Base-by-base conservation (phyloP, 1,140 invertebrate genomes). In the Cyclargus thomasi region DNA sequence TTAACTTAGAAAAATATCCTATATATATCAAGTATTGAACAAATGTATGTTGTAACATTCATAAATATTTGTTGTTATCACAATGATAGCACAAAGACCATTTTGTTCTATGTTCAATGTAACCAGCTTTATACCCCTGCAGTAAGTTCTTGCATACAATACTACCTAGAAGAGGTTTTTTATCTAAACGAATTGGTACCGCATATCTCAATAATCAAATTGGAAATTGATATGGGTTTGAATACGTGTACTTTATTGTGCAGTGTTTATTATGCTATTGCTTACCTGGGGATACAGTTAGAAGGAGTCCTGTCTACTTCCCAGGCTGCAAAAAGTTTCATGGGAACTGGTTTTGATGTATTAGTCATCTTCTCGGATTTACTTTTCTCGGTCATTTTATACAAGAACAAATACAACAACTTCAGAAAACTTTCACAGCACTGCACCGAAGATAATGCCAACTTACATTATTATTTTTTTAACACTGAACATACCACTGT, bases 281-380 rank as follows among this genome's bases (percentile, higher is more conserved):
- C 55, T 68, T 93, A 98, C 97, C 97, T 97, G 86, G 97, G 97
- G 91, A 99, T 98, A 91, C 97, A 99, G 91, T 97, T 98, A 70
- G 97, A 95, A 62, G 97, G 96, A 69, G 97, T 98, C 85, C 98
- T 95, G 92, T 99, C 98, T 68, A 99, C 96, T 93, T 99, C 97
- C 97, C 97, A 98, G 75, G 97, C 97, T 70, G 97, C 97, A 92
- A 99, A 99, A 73, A 99, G 93, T 92, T 97, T 98, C 97, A 99
- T 99, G 77, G 97, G 97, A 83, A 98, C 96, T 77, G 97, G 97
- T 93, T 97, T 97, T 85, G 91, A 86, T 81, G 89, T 70, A 85
- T 91, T 91, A 90, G 86, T 90, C 90, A 91, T 91, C 86, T 90
- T 91, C 79, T 91, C 90, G 65, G 90, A 90, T 91, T 91, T 91